Evolutionary conservation across 2,797 vertebrate genomes (phyloP).

Genomic region (Neosalanx taihuensis): DNA sequence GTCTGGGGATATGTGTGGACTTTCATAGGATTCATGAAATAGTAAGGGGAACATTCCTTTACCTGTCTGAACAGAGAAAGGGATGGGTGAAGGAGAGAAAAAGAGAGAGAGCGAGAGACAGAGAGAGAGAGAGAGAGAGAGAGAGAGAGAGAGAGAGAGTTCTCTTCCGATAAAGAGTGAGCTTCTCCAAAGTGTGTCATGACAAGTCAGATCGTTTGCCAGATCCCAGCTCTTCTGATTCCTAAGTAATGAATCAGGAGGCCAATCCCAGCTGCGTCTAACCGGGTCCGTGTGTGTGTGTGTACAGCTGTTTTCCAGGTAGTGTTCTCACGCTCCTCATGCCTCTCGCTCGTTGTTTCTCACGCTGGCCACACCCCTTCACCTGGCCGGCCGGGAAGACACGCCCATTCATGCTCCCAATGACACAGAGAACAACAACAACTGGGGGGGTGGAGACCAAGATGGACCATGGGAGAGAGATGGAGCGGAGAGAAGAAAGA

Average conservation of each 20-base stretch:
- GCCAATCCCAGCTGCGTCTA: constrained; percentile 34
- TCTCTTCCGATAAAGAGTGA: no score
- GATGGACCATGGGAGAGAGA: constrained; percentile 5
- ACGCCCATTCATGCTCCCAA: constrained; percentile 53
- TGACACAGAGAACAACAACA: constrained; percentile 50
- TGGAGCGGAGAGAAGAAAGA: neutral
- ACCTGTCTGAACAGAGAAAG: constrained; percentile 8
- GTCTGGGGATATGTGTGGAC: neutral
- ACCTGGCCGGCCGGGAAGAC: constrained; percentile 53
- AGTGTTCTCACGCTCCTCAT: constrained; percentile 64
- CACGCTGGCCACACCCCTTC: constrained; percentile 48
- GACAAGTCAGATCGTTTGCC: constrained; percentile 11
- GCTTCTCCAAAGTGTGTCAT: neutral
- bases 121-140: neutral
- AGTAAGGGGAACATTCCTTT: constrained; percentile 15
- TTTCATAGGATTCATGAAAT: neutral
- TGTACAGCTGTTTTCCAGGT: constrained; percentile 66
- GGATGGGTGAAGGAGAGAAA: neutral
- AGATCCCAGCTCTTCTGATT: constrained; percentile 26
- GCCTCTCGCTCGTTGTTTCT: constrained; percentile 59
- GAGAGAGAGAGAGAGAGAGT: neutral
- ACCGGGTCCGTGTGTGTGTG: constrained; percentile 34
- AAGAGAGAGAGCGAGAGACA: neutral
- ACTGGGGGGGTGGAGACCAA: constrained; percentile 27
- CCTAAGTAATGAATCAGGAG: constrained; percentile 42